Percentiles rank a stretch among this genome's conserved stretches.
Conservation (phyloP, 2,113 vertebrate species). For the Pomatorhinus ruficollis region DNA sequence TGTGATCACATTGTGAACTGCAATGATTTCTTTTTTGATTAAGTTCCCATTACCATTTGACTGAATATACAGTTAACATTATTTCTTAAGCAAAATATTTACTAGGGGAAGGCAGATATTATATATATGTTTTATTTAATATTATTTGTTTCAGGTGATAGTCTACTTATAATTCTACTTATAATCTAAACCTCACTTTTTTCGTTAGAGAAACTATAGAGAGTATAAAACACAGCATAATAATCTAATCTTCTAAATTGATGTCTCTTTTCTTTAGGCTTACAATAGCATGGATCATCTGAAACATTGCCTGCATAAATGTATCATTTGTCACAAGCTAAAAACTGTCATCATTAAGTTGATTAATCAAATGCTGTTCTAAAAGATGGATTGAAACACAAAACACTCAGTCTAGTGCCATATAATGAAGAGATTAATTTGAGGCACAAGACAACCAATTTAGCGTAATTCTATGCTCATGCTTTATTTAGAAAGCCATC, state of each 20-base stretch:
- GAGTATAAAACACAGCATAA: conserved; percentile 34
- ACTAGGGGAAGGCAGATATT: not conserved
- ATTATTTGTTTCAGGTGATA: conserved; percentile 24
- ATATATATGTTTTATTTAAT: not conserved
- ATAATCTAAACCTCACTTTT: conserved; percentile 37
- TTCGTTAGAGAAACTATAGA: conserved; percentile 37
- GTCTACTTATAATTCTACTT: conserved; percentile 9
- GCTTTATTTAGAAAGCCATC: conserved; percentile 80
- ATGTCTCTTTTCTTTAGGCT: conserved; percentile 68
- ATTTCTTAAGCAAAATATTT: conserved; percentile 39
- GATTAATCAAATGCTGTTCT: conserved; percentile 78
- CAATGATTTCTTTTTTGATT: conserved; percentile 1
- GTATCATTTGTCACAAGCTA: conserved; percentile 74
- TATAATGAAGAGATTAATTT: conserved; percentile 85
- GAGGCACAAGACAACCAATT: conserved; percentile 80
- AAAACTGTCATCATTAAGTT: conserved; percentile 78
- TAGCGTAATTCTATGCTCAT: conserved; percentile 71
- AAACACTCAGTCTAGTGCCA: conserved; percentile 75
- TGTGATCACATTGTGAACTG: not conserved
- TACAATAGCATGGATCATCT: conserved; percentile 72
- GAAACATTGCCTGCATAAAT: conserved; percentile 69
- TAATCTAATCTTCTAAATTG: conserved; percentile 69
- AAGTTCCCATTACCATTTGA: not conserved
- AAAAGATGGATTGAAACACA: conserved; percentile 79
- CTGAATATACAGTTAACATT: not conserved